phyloP scores from a whole-genome alignment of 2,888 invertebrate genomes.

The Branchipolynoe longqiensis region DNA sequence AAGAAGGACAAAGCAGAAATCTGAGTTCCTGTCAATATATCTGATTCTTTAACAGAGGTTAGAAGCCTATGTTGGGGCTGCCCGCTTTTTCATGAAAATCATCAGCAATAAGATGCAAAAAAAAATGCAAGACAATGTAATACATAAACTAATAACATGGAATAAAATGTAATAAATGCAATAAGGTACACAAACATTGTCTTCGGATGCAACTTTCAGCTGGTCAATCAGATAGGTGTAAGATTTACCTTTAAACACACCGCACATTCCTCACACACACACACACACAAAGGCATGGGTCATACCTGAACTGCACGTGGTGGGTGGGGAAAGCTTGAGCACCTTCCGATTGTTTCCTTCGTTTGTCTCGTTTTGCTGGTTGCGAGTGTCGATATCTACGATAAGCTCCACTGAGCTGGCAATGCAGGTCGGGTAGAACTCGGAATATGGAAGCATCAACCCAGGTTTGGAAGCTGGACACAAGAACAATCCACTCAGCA shows the following conservation, averaged over 20 bases:
- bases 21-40: too few relatives aligned
- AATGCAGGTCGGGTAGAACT: not conserved
- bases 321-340: not conserved
- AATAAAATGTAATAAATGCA: not conserved
- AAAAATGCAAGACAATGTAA: too few relatives aligned
- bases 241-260: too few relatives aligned
- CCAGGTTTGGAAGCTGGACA: not conserved
- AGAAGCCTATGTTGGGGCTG: too few relatives aligned
- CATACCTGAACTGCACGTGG: not conserved
- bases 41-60: too few relatives aligned
- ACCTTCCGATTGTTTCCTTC: constrained; percentile 11
- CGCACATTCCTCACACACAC: not conserved
- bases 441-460: not conserved
- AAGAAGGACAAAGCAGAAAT: too few relatives aligned
- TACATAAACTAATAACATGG: too few relatives aligned
- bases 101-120: too few relatives aligned
- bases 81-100: too few relatives aligned
- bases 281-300: not conserved
- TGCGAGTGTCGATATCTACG: not conserved
- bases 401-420: not conserved
- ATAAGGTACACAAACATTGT: not conserved
- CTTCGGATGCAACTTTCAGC: too few relatives aligned
- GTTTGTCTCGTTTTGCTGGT: constrained; percentile 4
- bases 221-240: too few relatives aligned
- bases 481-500: too few relatives aligned